Evolutionary conservation across 2,888 invertebrate species (phyloP).

Genomic region (Macrophya annulata): DNA sequence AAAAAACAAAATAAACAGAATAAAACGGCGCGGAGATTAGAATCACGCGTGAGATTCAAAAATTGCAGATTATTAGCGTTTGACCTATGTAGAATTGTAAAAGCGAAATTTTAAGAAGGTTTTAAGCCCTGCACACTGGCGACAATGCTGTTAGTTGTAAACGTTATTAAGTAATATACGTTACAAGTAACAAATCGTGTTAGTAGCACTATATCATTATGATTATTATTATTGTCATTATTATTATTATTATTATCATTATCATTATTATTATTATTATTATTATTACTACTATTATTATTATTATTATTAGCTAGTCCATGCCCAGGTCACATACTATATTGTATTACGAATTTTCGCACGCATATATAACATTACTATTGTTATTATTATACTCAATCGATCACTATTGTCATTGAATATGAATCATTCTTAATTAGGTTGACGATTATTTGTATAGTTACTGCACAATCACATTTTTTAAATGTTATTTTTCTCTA

Average conservation of each 20-base stretch:
- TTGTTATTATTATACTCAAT: conserved; percentile 22
- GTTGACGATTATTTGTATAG: conserved; percentile 49
- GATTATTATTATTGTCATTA: conserved; percentile 7
- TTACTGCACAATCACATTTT: conserved; percentile 46
- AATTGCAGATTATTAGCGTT: conserved; percentile 32
- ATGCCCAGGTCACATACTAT: conserved; percentile 65
- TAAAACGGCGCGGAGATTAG: not conserved
- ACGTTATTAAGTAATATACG: conserved; percentile 38
- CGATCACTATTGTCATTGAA: conserved; percentile 21
- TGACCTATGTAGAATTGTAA: not conserved
- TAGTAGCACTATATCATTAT: conserved; percentile 47
- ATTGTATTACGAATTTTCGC: conserved; percentile 58
- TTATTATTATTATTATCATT: conserved; percentile 27
- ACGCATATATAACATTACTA: conserved; percentile 50
- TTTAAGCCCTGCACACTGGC: conserved; percentile 20
- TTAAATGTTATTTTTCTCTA: too few relatives aligned
- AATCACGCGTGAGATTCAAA: conserved; percentile 24
- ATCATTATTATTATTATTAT: not conserved
- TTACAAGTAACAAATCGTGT: conserved; percentile 53
- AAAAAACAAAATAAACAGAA: not conserved
- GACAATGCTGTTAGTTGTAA: conserved; percentile 24
- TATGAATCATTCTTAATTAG: conserved; percentile 33
- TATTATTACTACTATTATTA: not conserved
- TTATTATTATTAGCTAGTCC: conserved; percentile 68
- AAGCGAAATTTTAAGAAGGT: conserved; percentile 16